phyloP scores from a whole-genome alignment of 2,888 invertebrate species.

The Odontothrips loti region DNA sequence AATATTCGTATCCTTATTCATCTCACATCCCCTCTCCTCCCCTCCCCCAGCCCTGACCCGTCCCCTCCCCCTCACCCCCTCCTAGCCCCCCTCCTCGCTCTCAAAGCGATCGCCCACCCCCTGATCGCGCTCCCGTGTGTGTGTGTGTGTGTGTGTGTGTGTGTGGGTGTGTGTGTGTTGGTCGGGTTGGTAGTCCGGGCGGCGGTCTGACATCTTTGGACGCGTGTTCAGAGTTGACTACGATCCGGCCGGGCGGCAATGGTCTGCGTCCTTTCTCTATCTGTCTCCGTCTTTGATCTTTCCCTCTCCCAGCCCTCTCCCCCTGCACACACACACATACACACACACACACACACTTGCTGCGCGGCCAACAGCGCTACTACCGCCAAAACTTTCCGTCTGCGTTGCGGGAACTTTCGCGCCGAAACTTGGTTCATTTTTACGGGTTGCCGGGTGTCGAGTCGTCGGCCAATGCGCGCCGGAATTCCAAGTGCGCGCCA shows the following conservation, averaged over 20 bases:
- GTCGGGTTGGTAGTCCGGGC: no score
- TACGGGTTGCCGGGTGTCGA: background rate
- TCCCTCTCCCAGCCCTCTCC: no score
- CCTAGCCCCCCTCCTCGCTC: background rate
- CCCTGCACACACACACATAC: no score
- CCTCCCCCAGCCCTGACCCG: background rate
- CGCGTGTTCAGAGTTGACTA: no score
- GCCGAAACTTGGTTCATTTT: constrained; percentile 15
- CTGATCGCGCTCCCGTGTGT: no score
- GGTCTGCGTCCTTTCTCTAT: no score
- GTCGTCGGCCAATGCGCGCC: background rate
- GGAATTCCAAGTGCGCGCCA: background rate
- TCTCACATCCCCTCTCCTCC: background rate
- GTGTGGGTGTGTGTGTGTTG: no score
- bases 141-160: no score
- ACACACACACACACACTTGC: no score
- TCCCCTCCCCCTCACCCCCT: background rate
- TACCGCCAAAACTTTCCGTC: background rate
- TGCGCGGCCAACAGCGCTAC: background rate
- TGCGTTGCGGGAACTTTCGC: background rate
- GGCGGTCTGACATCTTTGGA: no score
- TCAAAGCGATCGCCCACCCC: background rate
- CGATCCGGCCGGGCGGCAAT: no score
- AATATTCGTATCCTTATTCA: constrained; percentile 19
- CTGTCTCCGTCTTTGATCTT: no score